These are phyloP conservation scores for Dicycla oo DNA, from an alignment of 2,888 invertebrate species.

Conservation along the genomic window DNA sequence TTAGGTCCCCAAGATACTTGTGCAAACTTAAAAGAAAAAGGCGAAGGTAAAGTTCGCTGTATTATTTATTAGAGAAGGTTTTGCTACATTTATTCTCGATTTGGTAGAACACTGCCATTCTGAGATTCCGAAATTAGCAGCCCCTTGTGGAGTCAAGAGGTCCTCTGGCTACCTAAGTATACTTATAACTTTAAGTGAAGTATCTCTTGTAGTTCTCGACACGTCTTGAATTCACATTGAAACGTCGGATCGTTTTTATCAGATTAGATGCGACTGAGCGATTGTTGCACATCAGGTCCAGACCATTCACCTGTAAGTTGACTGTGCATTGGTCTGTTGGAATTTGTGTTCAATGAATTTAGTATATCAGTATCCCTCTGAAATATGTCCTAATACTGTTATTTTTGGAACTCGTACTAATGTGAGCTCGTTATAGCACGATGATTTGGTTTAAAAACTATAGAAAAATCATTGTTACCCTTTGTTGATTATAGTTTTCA, in stretches of 20 bases:
- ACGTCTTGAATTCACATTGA: constrained; percentile 25
- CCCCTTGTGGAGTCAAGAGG: neutral
- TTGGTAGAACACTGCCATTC: neutral
- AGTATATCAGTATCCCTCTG: too few species aligned
- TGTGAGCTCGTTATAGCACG: too few species aligned
- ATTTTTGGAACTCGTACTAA: too few species aligned
- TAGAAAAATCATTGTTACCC: too few species aligned
- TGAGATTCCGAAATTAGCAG: constrained; percentile 10
- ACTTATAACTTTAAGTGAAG: constrained; percentile 16
- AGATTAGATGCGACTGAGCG: constrained; percentile 23
- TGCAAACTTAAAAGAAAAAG: too few species aligned
- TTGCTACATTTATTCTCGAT: neutral
- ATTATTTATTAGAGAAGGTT: too few species aligned
- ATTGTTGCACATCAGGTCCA: constrained; percentile 14
- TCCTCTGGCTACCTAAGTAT: constrained; percentile 6
- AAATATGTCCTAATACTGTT: too few species aligned
- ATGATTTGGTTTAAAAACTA: too few species aligned
- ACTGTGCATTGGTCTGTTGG: neutral
- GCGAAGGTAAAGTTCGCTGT: too few species aligned
- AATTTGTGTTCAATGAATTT: constrained; percentile 6
- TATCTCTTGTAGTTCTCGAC: constrained; percentile 27
- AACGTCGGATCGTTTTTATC: constrained; percentile 20
- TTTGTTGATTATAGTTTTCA: too few species aligned
- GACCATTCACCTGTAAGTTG: constrained; percentile 12
- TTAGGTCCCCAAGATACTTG: too few species aligned